Percentiles rank a stretch among this genome's conserved stretches.
Conservation (phyloP, 1,140 invertebrate genomes). For the Olivierus martensii region DNA sequence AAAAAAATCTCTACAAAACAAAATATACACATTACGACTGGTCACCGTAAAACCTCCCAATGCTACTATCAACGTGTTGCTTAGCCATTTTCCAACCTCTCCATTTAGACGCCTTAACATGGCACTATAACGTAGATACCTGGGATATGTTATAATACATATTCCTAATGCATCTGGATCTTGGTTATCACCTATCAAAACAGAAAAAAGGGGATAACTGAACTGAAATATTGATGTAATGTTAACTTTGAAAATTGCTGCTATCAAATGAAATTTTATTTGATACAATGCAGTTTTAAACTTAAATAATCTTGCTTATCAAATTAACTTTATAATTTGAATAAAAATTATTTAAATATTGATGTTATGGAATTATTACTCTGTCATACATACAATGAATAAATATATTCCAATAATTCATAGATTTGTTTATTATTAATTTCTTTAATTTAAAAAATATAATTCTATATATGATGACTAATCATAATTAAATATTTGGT, state of each 20-base stretch:
- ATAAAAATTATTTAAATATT: background rate
- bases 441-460: no score
- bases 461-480: no score
- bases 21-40: conserved; percentile 50
- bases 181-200: conserved; percentile 3
- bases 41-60: conserved; percentile 58
- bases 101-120: conserved; percentile 61
- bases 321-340: no score
- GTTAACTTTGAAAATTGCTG: no score
- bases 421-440: background rate
- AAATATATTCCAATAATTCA: background rate
- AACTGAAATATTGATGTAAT: background rate
- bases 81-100: conserved; percentile 50
- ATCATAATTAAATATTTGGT: no score
- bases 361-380: background rate
- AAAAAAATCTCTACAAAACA: conserved; percentile 81
- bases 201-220: background rate
- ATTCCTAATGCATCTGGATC: conserved; percentile 31
- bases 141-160: conserved; percentile 69
- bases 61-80: conserved; percentile 55
- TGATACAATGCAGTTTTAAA: no score
- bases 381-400: background rate
- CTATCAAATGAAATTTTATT: no score
- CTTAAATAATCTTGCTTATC: no score
- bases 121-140: conserved; percentile 74